Evolutionary conservation across 2,888 invertebrate species (phyloP).

Genomic region (Sialis lutaria): DNA sequence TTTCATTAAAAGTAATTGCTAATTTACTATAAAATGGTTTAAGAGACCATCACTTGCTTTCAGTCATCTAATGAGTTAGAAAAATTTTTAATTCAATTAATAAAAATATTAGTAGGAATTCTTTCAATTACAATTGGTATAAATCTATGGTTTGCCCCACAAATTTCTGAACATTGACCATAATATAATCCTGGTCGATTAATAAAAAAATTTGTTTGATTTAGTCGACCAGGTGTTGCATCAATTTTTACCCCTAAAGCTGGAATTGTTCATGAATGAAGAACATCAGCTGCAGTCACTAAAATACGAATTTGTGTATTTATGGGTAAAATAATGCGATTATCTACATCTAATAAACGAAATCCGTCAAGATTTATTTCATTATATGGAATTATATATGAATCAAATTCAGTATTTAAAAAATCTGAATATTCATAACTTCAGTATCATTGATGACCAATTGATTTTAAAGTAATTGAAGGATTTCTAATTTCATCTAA

Average conservation of each 20-base stretch:
- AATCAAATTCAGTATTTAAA: slow-evolving; percentile 38
- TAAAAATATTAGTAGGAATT: slow-evolving; percentile 32
- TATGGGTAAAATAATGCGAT: slow-evolving; percentile 37
- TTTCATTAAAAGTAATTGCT: slow-evolving; percentile 42
- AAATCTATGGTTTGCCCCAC: slow-evolving; percentile 64
- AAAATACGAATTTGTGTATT: slow-evolving; percentile 44
- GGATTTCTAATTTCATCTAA: slow-evolving; percentile 42
- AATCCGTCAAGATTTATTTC: slow-evolving; percentile 26
- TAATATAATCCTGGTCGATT: slow-evolving; percentile 47
- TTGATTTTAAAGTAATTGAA: slow-evolving; percentile 37
- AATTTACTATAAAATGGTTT: slow-evolving; percentile 46
- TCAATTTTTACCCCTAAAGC: slow-evolving; percentile 45
- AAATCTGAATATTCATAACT: slow-evolving; percentile 49
- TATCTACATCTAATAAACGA: slow-evolving; percentile 45
- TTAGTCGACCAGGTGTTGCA: slow-evolving; percentile 44
- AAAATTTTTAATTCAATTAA: slow-evolving; percentile 37
- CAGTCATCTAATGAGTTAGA: slow-evolving; percentile 42
- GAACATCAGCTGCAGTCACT: slow-evolving; percentile 42
- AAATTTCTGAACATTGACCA: slow-evolving; percentile 70
- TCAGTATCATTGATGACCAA: slow-evolving; percentile 40
- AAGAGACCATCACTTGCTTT: slow-evolving; percentile 54
- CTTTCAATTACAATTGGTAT: slow-evolving; percentile 56
- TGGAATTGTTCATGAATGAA: slow-evolving; percentile 48
- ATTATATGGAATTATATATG: slow-evolving; percentile 35
- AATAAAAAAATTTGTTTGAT: slow-evolving; percentile 41